These are phyloP conservation scores for Cyclargus thomasi DNA, from an alignment of 1,140 invertebrate species.

Conservation along the genomic window DNA sequence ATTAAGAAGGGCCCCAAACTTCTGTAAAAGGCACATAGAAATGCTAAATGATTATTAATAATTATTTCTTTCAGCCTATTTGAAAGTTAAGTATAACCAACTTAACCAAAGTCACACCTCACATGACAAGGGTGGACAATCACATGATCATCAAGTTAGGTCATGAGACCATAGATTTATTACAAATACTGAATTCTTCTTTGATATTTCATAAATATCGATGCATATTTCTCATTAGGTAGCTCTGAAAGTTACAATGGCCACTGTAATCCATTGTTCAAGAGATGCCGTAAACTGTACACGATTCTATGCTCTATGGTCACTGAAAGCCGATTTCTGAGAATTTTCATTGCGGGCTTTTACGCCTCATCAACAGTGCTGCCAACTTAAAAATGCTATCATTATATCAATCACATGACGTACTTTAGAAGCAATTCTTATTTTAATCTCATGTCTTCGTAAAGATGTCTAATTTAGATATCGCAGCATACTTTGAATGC, in stretches of 20 bases:
- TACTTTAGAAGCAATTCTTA: constrained; percentile 18
- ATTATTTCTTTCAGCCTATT: too few species aligned
- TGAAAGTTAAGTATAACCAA: not conserved
- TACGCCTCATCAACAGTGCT: constrained; percentile 37
- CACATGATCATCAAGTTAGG: constrained; percentile 10
- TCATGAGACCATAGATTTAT: constrained; percentile 9
- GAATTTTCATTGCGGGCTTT: constrained; percentile 26
- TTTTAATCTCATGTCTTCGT: constrained; percentile 1
- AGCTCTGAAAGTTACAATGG: not conserved
- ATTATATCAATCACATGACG: constrained; percentile 53
- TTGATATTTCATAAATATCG: not conserved
- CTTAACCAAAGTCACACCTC: not conserved
- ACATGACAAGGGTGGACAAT: constrained; percentile 14
- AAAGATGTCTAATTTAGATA: not conserved
- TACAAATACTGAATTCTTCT: not conserved
- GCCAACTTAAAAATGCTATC: constrained; percentile 39
- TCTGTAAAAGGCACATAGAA: too few species aligned
- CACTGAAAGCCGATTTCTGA: constrained; percentile 1
- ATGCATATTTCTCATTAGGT: not conserved
- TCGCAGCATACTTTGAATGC: not conserved
- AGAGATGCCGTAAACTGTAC: not conserved
- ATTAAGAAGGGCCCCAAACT: too few species aligned
- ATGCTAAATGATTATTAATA: too few species aligned
- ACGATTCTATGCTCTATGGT: not conserved
- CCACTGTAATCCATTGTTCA: constrained; percentile 1